Conservation (phyloP, 2,888 invertebrate species). For the Andrena bicolor region DNA sequence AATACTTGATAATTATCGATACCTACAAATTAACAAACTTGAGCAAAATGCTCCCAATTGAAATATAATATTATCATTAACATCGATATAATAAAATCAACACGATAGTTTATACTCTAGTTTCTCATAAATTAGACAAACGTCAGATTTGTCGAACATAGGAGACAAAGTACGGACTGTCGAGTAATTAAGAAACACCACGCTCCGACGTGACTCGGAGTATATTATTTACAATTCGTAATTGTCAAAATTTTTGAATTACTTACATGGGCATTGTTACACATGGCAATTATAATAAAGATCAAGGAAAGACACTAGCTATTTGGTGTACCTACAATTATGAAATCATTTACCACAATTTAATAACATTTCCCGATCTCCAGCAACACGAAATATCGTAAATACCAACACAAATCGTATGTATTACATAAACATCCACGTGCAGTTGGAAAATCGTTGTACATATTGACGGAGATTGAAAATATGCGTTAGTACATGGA, state of each 20-base stretch:
- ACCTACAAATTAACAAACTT: background rate
- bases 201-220: background rate
- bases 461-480: conserved; percentile 17
- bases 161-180: background rate
- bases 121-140: background rate
- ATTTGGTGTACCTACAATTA: background rate
- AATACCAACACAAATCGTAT: conserved; percentile 37
- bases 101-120: background rate
- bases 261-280: background rate
- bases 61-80: background rate
- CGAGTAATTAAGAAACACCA: background rate
- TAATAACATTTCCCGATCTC: background rate
- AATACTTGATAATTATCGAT: background rate
- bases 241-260: background rate
- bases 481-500: background rate
- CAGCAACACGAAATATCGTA: conserved; percentile 13
- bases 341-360: background rate
- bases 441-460: conserved; percentile 31
- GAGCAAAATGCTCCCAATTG: background rate
- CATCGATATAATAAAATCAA: background rate
- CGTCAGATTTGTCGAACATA: no score
- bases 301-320: background rate
- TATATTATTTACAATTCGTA: conserved; percentile 5
- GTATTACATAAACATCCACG: conserved; percentile 54
- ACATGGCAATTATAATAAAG: background rate